Evolutionary conservation across 2,113 vertebrate species (phyloP), one percentile per base, ranked within the genome.

Genomic region (Lasiurus cinereus): DNA sequence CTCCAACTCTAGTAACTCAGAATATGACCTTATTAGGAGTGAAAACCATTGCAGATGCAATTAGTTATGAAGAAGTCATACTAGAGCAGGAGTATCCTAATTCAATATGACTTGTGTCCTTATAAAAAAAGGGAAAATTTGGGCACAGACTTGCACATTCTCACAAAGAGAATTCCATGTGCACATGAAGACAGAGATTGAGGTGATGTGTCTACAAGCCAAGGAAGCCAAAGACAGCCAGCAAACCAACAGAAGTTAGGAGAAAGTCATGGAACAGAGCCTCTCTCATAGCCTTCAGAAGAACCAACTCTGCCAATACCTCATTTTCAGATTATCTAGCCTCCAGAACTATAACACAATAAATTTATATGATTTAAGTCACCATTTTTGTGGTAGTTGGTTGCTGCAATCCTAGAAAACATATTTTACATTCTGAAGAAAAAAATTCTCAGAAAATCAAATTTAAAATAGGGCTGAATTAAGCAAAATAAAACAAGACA

Each of bases 401-500:
- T 84, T 59, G 76, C 21, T 52, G 31, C 7, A 95, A 83, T 16
- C 39, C 27, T 62, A 83, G 84, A 64, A 83, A 92, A 92, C 5
- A 31, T 14, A 59, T 54, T 52, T 56, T 59, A 1, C 52, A 89
- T 50, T 80, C 43, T 90, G 36, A 89, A 84, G 27, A 72, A 91
- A 79, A 54, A 48, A 72, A 22, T 50, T 62, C 33, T 19, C 86
- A 88, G 79, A 24, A 59, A 91, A 88, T 86, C 14, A 85, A 21
- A 88, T 79, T 84, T 77, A 62, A 79, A 96, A 90, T 24, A 76
- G 39, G 31, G 67, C 7, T 85, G 11, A 86, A 83, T 67, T 92
- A 95, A 59, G 48, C 31, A 52, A 88, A 74, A 59, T 13, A 92
- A 76, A 89, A 24, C 52, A 92, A 76, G 85, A 24, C 52, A 86